Percentiles rank a stretch among this genome's conserved stretches.
Evolutionary conservation across 1,140 invertebrate species (phyloP).

Genomic region (Trachelipus rathkii): DNA sequence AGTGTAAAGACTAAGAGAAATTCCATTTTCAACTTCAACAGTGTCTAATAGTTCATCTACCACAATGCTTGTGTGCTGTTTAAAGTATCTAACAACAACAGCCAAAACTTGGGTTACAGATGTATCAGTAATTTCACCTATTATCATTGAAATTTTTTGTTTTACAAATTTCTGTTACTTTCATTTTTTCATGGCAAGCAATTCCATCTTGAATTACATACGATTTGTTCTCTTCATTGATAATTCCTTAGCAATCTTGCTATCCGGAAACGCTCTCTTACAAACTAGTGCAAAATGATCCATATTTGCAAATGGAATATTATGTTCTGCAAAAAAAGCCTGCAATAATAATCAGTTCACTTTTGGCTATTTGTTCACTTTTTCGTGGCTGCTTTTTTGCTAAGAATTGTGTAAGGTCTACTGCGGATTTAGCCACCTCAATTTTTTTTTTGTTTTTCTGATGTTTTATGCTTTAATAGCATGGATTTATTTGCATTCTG

Average conservation of each 20-base stretch:
- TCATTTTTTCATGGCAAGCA: slow-evolving; percentile 28
- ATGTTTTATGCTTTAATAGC: slow-evolving; percentile 1
- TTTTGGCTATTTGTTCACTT: slow-evolving; percentile 28
- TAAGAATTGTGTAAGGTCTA: slow-evolving; percentile 23
- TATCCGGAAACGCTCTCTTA: slow-evolving; percentile 23
- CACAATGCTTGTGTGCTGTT: background rate
- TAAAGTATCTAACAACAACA: slow-evolving; percentile 21
- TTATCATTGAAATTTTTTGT: no score
- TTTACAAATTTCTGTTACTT: no score
- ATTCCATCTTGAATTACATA: slow-evolving; percentile 31
- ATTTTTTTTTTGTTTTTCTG: slow-evolving; percentile 17
- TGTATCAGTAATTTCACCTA: no score
- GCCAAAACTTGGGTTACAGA: no score
- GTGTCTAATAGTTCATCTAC: slow-evolving; percentile 28
- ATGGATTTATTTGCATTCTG: slow-evolving; percentile 29
- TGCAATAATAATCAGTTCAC: slow-evolving; percentile 25
- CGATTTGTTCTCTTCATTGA: slow-evolving; percentile 29
- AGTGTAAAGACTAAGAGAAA: slow-evolving; percentile 20
- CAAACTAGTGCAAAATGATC: slow-evolving; percentile 19
- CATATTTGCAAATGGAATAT: slow-evolving; percentile 27
- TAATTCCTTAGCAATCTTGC: slow-evolving; percentile 20
- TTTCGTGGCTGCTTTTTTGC: background rate
- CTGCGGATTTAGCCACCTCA: slow-evolving; percentile 16
- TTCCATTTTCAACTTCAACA: slow-evolving; percentile 32
- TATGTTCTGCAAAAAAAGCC: slow-evolving; percentile 26